These are phyloP conservation scores for Hymenochirus boettgeri DNA, from an alignment of 2,113 vertebrate species.

Conservation along the genomic window DNA sequence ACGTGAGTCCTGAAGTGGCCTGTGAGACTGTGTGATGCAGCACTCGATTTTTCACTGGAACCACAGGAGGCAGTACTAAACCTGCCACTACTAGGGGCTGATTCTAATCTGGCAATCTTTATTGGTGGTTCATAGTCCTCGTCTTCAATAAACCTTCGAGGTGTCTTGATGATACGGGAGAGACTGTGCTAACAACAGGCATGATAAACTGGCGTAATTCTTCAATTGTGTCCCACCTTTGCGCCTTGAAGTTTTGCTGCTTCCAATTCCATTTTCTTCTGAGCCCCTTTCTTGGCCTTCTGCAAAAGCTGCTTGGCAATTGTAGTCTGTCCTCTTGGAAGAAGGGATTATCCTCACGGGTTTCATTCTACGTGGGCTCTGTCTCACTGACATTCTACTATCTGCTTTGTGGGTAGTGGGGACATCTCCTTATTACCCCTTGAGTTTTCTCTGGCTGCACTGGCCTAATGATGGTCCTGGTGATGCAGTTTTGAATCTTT, in stretches of 20 bases:
- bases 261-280: constrained; percentile 87
- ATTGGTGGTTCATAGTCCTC: constrained; percentile 85
- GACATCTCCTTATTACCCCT: constrained; percentile 69
- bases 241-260: constrained; percentile 73
- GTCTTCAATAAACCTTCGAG: constrained; percentile 95
- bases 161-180: constrained; percentile 95
- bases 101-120: constrained; percentile 84
- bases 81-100: constrained; percentile 73
- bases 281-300: constrained; percentile 89
- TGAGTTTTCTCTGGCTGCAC: constrained; percentile 80
- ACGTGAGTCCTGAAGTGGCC: constrained; percentile 90
- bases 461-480: constrained; percentile 55
- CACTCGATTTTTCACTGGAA: constrained; percentile 83
- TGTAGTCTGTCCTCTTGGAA: constrained; percentile 89
- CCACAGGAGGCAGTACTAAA: constrained; percentile 89
- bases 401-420: constrained; percentile 63
- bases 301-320: constrained; percentile 95
- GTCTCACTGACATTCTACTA: constrained; percentile 71
- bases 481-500: constrained; percentile 77
- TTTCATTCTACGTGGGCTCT: constrained; percentile 91
- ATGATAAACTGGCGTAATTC: constrained; percentile 96
- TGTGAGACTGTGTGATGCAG: constrained; percentile 96
- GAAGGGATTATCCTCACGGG: constrained; percentile 90
- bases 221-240: constrained; percentile 91
- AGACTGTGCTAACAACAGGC: constrained; percentile 95